Conservation (phyloP, 1,140 invertebrate genomes). For the Drosophila aff. region DNA sequence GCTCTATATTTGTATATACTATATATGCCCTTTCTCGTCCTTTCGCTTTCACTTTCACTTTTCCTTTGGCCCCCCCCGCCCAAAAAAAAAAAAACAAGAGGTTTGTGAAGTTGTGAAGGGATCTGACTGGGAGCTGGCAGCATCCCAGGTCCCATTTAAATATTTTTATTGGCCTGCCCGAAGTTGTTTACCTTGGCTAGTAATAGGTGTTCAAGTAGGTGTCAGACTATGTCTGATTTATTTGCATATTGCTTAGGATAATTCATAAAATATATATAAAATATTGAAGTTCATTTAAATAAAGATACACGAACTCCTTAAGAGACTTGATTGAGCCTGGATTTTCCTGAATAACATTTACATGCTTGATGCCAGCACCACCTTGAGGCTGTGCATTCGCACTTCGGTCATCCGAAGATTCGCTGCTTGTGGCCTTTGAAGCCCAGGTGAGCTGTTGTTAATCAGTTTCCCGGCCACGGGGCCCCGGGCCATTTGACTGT, state of each 20-base stretch:
- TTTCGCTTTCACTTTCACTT: slow-evolving; percentile 7
- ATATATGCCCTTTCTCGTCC: slow-evolving; percentile 6
- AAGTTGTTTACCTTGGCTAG: not conserved
- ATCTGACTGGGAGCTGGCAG: not conserved
- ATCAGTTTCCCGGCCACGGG: slow-evolving; percentile 40
- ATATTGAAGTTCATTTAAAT: not conserved
- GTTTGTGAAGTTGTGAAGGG: not conserved
- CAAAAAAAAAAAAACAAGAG: not conserved
- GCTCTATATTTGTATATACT: slow-evolving; percentile 28
- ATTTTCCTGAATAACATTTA: not conserved
- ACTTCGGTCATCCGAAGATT: not conserved
- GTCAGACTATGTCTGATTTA: not conserved
- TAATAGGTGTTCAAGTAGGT: not conserved
- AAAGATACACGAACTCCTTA: not conserved
- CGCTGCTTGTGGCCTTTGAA: not conserved
- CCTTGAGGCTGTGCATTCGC: not conserved
- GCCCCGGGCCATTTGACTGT: slow-evolving; percentile 25
- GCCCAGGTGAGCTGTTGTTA: slow-evolving; percentile 41
- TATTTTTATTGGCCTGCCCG: slow-evolving; percentile 29
- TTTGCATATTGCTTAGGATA: not conserved
- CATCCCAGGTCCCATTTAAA: slow-evolving; percentile 1
- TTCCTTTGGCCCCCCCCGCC: not conserved
- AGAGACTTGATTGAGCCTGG: not conserved
- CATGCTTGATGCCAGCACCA: too few relatives aligned
- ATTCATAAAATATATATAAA: not conserved